Evolutionary conservation across 2,888 invertebrate species (phyloP).

Genomic region (Didymodactylos carnosus): DNA sequence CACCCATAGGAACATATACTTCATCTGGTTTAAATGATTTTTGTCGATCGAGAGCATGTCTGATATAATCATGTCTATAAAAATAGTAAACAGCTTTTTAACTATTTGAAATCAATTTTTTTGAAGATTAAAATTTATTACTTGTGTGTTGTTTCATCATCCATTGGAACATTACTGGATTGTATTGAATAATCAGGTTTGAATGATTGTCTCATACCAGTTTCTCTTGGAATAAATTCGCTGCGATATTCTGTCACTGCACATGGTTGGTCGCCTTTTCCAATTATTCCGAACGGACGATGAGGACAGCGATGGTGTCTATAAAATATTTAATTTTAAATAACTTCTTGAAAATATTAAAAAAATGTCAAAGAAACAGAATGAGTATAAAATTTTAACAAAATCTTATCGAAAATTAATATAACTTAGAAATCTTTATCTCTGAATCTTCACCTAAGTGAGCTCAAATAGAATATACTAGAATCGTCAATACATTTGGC

Average conservation of each 20-base stretch:
- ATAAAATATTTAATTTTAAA: no score
- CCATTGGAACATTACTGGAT: not conserved
- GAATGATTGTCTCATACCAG: not conserved
- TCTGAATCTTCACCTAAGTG: no score
- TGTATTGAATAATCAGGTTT: slow-evolving; percentile 8
- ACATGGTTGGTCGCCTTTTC: slow-evolving; percentile 12
- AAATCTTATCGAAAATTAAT: no score
- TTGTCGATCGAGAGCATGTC: slow-evolving; percentile 21
- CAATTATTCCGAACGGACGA: slow-evolving; percentile 12
- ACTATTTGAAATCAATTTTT: not conserved
- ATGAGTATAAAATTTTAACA: no score
- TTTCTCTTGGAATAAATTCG: slow-evolving; percentile 1
- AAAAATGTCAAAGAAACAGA: no score
- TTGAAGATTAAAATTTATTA: no score
- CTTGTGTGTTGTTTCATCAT: slow-evolving; percentile 14
- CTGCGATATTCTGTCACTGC: slow-evolving; percentile 11
- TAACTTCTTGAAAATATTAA: no score
- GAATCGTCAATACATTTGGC: no score
- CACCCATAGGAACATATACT: slow-evolving; percentile 27
- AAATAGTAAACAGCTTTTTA: not conserved
- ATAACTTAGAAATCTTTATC: no score
- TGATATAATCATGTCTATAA: slow-evolving; percentile 11
- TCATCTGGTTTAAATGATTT: slow-evolving; percentile 21
- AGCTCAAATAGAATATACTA: no score
- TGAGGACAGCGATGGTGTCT: slow-evolving; percentile 14